Base-by-base conservation (phyloP, 2,797 vertebrate species). In the Falco berigora region DNA sequence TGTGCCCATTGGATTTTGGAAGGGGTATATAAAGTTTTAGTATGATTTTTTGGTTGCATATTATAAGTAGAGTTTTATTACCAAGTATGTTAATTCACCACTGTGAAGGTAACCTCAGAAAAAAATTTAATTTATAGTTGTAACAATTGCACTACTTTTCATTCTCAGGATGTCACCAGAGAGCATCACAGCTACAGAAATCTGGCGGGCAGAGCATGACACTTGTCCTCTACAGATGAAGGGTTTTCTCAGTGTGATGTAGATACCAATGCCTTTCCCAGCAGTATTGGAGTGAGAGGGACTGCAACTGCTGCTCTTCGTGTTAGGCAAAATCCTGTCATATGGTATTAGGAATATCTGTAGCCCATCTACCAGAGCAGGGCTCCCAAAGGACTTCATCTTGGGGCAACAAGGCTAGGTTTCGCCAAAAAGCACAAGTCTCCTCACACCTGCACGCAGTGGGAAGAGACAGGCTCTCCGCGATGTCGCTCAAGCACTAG, bases 381-480 rank as follows among this genome's bases (percentile, higher is more conserved):
- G 40, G 49, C 16, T 84, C 52, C n/a, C 40, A 59, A 12, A 68
- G n/a, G 23, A 40, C 73, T 64, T 86, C 25, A 52, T 28, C 34
- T 30, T 30, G 9, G 11, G 32, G 20, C 0, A 2, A 34, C 23
- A 68, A 86, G 38, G 14, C 7, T 50, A 38, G 32, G 38, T 91
- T 72, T 53, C 24, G 55, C 75, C 42, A 36, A 55, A 85, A 79
- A 74, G 15, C 64, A 34, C 19, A 22, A 15, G 9, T 23, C 52
- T 80, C 74, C 68, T 71, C 68, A 49, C 20, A 59, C 6, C 13
- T 67, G 61, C 28, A 16, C 0, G 0, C 32, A 64, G 64, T 0
- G 1, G 36, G 24, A 66, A 67, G 36, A 55, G 11, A 66, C 0
- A 42, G 15, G 21, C 10, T 84, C 44, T 67, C 34, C 0, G 0